Evolutionary conservation across 2,113 vertebrate genomes (phyloP), one percentile per base, ranked within the genome.

Genomic region (Camelus bactrianus): DNA sequence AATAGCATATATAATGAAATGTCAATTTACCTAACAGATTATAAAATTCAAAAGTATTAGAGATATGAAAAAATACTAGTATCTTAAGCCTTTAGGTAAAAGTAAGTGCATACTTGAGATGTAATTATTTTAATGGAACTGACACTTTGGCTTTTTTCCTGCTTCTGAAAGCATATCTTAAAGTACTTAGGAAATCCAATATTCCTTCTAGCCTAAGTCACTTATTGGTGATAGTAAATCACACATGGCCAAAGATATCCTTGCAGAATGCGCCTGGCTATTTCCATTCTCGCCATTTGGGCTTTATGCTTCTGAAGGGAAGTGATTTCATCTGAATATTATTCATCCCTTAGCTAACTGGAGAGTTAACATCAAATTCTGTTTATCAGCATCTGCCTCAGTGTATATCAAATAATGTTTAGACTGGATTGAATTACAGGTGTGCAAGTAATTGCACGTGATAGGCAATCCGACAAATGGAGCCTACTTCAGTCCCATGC

Each of bases 111-210:
- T 96, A 48, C 52, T 94, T 96, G 95, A 93, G 77, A 94, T 96
- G 94, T 96, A 93, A 97, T 98, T 97, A 96, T 96, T 98, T 97
- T 98, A 98, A 97, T 97, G 86, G 97, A 81, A 75, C 89, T 96
- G 96, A 93, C 95, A 97, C 79, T 54, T 89, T 46, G 92, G 76
- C 92, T 97, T 95, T 95, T 85, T 81, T 50, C 38, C 48, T 95
- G 83, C 93, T 73, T 89, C 94, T 93, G 89, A 96, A 94, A 97
- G 93, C 87, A 73, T 93, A 92, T 98, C 94, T 94, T 95, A 95
- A 92, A 87, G 95, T 96, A 90, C 90, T 97, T 97, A 95, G 86
- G 70, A 97, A 96, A 98, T 86, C 93, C 92, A 97, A 89, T 97
- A 95, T 93, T 97, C 76, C 73, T 91, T 94, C 88, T 91, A 91